These are phyloP conservation scores for Andrena minutula DNA, from an alignment of 2,888 invertebrate species.

Conservation along the genomic window DNA sequence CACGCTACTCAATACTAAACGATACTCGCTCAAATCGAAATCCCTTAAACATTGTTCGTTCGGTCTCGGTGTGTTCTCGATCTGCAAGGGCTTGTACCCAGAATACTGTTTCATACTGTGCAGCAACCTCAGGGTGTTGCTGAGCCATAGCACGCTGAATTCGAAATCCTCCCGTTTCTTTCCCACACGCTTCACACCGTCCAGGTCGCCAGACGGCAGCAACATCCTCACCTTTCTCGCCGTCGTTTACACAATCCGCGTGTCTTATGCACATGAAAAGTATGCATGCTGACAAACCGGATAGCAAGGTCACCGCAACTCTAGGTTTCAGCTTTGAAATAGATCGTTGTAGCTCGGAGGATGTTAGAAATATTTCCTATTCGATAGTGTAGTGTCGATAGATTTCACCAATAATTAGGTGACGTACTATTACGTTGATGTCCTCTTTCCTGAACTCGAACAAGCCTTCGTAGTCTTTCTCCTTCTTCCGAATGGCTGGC, in stretches of 20 bases:
- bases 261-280: slow-evolving; percentile 98
- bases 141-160: slow-evolving; percentile 92
- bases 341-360: not conserved
- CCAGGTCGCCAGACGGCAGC: slow-evolving; percentile 91
- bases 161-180: slow-evolving; percentile 94
- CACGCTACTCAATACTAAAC: slow-evolving; percentile 93
- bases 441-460: slow-evolving; percentile 95
- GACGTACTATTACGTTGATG: slow-evolving; percentile 91
- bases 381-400: not conserved
- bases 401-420: slow-evolving; percentile 90
- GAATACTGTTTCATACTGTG: slow-evolving; percentile 98
- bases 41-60: slow-evolving; percentile 96
- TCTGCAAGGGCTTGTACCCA: slow-evolving; percentile 94
- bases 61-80: slow-evolving; percentile 94
- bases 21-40: slow-evolving; percentile 97
- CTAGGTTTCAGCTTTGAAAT: slow-evolving; percentile 90
- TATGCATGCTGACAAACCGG: slow-evolving; percentile 97
- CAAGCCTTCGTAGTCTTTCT: slow-evolving; percentile 95
- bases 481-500: slow-evolving; percentile 90
- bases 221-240: slow-evolving; percentile 94
- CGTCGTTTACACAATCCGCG: slow-evolving; percentile 97
- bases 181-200: slow-evolving; percentile 92
- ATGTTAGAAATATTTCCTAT: not conserved
- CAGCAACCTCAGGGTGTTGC: slow-evolving; percentile 93
- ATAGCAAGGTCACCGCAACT: slow-evolving; percentile 91